Evolutionary conservation across 2,113 vertebrate species (phyloP).

Genomic region (Phrynosoma platyrhinos): DNA sequence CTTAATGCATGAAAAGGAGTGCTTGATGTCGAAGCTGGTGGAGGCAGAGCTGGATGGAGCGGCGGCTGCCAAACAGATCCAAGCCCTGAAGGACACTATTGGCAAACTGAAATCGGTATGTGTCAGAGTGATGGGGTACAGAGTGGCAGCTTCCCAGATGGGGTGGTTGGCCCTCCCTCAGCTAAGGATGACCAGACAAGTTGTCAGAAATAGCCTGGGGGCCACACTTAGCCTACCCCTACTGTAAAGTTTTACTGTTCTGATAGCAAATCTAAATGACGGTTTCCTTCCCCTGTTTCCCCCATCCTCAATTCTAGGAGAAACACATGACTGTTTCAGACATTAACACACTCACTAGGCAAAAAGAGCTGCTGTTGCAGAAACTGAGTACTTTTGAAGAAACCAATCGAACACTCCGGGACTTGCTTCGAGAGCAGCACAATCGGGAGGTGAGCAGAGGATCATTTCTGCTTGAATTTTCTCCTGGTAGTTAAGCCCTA

Average conservation of each 20-base stretch:
- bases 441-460: constrained; percentile 80
- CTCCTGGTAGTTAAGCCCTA: no score
- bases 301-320: constrained; percentile 67
- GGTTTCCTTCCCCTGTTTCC: background rate
- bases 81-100: constrained; percentile 83
- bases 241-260: background rate
- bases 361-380: constrained; percentile 90
- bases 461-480: background rate
- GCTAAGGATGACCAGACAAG: no score
- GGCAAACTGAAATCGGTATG: constrained; percentile 80
- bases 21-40: constrained; percentile 85
- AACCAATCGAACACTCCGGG: constrained; percentile 87
- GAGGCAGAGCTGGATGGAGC: constrained; percentile 88
- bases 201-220: background rate
- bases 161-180: no score
- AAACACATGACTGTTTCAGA: constrained; percentile 84
- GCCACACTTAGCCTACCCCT: no score
- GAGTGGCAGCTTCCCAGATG: no score
- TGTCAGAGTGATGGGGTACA: background rate
- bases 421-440: constrained; percentile 87
- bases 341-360: constrained; percentile 79
- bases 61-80: constrained; percentile 87
- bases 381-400: constrained; percentile 90
- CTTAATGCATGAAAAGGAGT: constrained; percentile 81
- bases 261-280: background rate